Conservation (phyloP, 2,888 invertebrate species). For the Perdita meconis region DNA sequence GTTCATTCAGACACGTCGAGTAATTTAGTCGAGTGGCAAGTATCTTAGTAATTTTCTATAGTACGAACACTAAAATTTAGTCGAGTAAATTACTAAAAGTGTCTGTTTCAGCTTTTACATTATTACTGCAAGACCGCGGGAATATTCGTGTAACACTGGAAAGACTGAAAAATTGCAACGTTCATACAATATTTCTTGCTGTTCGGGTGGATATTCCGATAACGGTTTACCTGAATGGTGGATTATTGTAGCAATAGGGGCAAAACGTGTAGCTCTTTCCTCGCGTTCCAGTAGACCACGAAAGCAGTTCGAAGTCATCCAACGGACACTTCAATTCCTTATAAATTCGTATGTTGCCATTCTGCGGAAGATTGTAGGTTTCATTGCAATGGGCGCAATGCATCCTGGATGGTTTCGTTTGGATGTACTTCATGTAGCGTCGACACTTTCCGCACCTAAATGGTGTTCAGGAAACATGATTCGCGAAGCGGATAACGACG, state of each 20-base stretch:
- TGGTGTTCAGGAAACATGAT: constrained; percentile 13
- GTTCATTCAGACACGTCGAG: too few species aligned
- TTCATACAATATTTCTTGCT: too few species aligned
- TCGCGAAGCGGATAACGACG: neutral
- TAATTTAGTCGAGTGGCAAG: too few species aligned
- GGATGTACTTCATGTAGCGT: constrained; percentile 98
- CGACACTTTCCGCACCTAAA: constrained; percentile 94
- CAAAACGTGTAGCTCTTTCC: constrained; percentile 98
- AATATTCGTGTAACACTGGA: too few species aligned
- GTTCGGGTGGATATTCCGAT: neutral
- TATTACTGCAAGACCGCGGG: too few species aligned
- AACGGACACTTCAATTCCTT: constrained; percentile 98
- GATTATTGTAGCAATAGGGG: constrained; percentile 99
- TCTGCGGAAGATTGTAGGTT: constrained; percentile 96
- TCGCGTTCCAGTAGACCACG: constrained; percentile 96
- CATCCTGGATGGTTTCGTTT: constrained; percentile 95
- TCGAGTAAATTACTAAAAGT: too few species aligned
- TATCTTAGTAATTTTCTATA: too few species aligned
- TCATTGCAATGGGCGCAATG: constrained; percentile 99
- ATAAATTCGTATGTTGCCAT: constrained; percentile 96
- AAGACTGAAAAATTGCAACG: too few species aligned
- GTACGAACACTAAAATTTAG: too few species aligned
- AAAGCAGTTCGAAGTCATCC: constrained; percentile 98
- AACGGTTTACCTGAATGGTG: constrained; percentile 95
- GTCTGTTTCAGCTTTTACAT: too few species aligned